Percentiles rank a stretch among this genome's conserved stretches.
These are phyloP conservation scores for Drosophila bipectinata DNA, from an alignment of 1,140 invertebrate species.

Conservation along the genomic window DNA sequence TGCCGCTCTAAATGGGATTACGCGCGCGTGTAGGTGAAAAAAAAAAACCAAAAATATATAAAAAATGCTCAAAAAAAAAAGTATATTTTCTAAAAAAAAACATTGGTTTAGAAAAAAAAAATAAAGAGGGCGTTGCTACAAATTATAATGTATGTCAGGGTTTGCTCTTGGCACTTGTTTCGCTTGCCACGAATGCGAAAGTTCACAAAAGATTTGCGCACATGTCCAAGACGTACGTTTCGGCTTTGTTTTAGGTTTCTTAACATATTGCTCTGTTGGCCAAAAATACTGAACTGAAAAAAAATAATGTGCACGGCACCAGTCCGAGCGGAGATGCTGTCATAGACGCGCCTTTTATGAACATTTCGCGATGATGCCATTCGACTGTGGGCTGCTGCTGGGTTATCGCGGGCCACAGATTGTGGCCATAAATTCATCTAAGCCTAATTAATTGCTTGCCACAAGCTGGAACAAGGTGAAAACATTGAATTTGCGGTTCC, in stretches of 20 bases:
- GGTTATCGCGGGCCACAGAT: constrained; percentile 46
- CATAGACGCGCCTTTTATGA: constrained; percentile 79
- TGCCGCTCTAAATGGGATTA: constrained; percentile 72
- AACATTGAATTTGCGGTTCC: constrained; percentile 48
- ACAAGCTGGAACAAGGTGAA: constrained; percentile 43
- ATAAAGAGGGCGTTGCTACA: constrained; percentile 73
- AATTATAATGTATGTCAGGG: constrained; percentile 77
- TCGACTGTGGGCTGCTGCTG: constrained; percentile 46
- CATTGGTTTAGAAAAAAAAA: constrained; percentile 35
- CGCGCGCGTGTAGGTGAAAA: constrained; percentile 70
- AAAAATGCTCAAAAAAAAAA: constrained; percentile 25
- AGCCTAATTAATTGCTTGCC: constrained; percentile 42
- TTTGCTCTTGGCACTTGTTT: constrained; percentile 78
- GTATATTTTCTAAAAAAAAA: constrained; percentile 37
- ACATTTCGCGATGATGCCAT: constrained; percentile 73
- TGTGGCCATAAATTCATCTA: constrained; percentile 40
- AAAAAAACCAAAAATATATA: background rate
- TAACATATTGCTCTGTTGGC: constrained; percentile 38
- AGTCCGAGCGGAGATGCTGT: constrained; percentile 59
- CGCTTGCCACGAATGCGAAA: constrained; percentile 59
- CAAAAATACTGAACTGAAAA: constrained; percentile 54
- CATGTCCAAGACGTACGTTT: constrained; percentile 52
- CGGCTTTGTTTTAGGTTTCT: constrained; percentile 28
- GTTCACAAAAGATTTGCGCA: constrained; percentile 76
- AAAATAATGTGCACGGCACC: constrained; percentile 33